Base-by-base conservation (phyloP, 2,888 invertebrate species). In the Eubasilissa splendida region DNA sequence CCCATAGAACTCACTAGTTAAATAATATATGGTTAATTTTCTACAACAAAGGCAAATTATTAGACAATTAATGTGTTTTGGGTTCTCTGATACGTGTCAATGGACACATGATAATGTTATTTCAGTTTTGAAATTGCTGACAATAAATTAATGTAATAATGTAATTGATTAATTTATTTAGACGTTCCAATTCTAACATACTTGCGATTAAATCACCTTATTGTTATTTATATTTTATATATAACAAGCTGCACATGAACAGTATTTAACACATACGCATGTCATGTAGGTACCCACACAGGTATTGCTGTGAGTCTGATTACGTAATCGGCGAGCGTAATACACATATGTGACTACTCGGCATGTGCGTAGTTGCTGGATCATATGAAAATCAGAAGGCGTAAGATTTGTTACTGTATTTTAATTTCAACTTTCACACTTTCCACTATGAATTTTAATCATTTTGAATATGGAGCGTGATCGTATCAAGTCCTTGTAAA, bases 361-460 rank as follows among this genome's bases (percentile, higher is more conserved):
- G 3, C 31, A 63, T 31, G 33, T 11, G 60, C 33, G 31, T 63
- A 11, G 33, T 63, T 5, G 33, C 33, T 22, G 22, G 22, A 63
- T 63, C 60, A 31, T 63, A 63, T 63, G 60, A 31, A 31, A 63
- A 63, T 11, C 60, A 63, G 60, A 31, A 63, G 60, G 60, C 33
- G 33, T 22, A 11, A 63, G 60, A 63, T 31, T 63, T 63, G 31
- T 31, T 31, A 22, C 31, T 63, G 31, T 63, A 63, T 63, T 63
- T 31, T 63, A 63, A 63, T 63, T 22, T 63, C 60, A 63, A 63
- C 60, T 63, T 63, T 63, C 60, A 63, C 60, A 31, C 31, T 31
- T 11, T 63, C 60, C 60, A 63, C 31, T 63, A 11, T 63, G 60
- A 63, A 63, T 63, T 63, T 63, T 31, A 63, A 63, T 63, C 33